Evolutionary conservation across 2,113 vertebrate genomes (phyloP).

Genomic region (Pelecanus crispus): DNA sequence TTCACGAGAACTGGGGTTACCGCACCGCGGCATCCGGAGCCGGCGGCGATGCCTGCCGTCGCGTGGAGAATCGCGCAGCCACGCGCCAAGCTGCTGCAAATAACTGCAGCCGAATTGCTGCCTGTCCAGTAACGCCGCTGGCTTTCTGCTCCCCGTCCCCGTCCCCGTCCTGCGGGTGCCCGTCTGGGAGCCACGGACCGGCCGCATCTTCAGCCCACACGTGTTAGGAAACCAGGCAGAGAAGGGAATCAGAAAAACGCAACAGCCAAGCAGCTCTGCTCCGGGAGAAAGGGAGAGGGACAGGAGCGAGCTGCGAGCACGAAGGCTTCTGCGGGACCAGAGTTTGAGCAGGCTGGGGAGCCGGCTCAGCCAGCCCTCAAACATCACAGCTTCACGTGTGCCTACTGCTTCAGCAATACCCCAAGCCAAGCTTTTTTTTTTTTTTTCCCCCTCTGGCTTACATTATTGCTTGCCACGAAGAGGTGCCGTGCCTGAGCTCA

Average conservation of each 20-base stretch:
- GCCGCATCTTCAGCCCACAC: neutral
- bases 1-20: neutral
- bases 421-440: neutral
- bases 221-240: accelerated
- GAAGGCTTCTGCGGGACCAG: neutral
- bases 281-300: neutral
- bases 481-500: neutral
- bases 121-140: accelerated
- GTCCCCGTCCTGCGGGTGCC: neutral
- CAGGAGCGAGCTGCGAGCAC: neutral
- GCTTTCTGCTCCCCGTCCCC: neutral
- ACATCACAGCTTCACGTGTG: neutral
- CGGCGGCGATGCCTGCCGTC: accelerated
- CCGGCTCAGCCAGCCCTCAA: neutral
- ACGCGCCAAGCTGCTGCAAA: accelerated
- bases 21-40: accelerated
- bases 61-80: accelerated
- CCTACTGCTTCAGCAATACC: neutral
- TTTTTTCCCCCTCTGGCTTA: neutral
- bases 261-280: neutral
- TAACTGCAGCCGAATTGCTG: accelerated
- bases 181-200: accelerated
- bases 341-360: neutral
- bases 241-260: accelerated
- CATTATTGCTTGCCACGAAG: neutral